These are phyloP conservation scores for Limulus polyphemus DNA, from an alignment of 2,888 invertebrate genomes.

Conservation along the genomic window DNA sequence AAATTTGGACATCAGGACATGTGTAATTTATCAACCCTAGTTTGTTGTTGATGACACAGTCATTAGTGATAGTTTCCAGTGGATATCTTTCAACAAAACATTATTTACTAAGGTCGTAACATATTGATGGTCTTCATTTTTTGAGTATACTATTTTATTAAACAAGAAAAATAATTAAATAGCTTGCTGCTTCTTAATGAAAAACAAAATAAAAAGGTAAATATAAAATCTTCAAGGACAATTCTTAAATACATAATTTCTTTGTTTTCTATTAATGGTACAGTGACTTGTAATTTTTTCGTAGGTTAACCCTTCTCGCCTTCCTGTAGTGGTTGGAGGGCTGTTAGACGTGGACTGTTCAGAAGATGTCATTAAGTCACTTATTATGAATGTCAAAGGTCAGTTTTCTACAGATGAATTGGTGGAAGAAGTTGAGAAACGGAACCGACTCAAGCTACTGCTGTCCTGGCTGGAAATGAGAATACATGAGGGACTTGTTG, in stretches of 20 bases:
- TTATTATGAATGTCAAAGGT: slow-evolving; percentile 91
- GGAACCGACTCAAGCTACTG: slow-evolving; percentile 82
- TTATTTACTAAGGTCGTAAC: too few relatives aligned
- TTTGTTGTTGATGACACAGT: too few relatives aligned
- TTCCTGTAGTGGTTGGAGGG: slow-evolving; percentile 96
- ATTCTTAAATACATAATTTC: neutral
- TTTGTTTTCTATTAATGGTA: neutral
- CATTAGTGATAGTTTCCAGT: too few relatives aligned
- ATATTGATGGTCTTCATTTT: too few relatives aligned
- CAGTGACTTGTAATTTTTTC: neutral
- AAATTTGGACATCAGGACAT: too few relatives aligned
- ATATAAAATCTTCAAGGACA: neutral
- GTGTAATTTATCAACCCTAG: too few relatives aligned
- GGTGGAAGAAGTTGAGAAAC: slow-evolving; percentile 85
- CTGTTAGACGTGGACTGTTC: slow-evolving; percentile 95
- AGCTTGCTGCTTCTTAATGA: neutral
- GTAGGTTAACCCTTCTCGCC: slow-evolving; percentile 87
- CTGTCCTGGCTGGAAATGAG: slow-evolving; percentile 95
- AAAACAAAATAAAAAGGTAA: too few relatives aligned
- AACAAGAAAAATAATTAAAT: too few relatives aligned
- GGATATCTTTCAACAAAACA: too few relatives aligned
- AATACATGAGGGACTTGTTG: slow-evolving; percentile 91
- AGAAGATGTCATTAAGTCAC: slow-evolving; percentile 97
- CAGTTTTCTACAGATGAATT: slow-evolving; percentile 98
- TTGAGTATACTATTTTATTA: too few relatives aligned